Evolutionary conservation across 2,797 vertebrate genomes (phyloP).

Genomic region (Chloroceryle amazona): DNA sequence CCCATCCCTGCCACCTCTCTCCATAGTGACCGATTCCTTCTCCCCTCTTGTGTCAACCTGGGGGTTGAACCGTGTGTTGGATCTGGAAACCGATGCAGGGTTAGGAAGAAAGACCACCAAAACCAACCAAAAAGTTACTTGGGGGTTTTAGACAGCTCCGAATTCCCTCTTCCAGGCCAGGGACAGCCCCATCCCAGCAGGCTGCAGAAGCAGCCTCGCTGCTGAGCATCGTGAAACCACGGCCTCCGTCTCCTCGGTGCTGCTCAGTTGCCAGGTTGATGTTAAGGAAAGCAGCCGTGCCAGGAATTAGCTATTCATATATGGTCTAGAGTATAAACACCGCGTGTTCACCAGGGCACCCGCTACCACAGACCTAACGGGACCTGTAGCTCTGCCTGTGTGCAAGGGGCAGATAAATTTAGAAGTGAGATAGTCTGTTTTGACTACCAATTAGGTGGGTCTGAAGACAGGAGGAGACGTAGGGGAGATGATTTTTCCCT

Average conservation of each 20-base stretch:
- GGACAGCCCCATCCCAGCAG: background rate
- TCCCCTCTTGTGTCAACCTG: background rate
- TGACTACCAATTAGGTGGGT: constrained; percentile 58
- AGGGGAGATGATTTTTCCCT: constrained; percentile 48
- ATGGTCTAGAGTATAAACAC: background rate
- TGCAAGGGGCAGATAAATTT: background rate
- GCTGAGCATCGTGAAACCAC: background rate
- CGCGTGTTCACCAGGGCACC: background rate
- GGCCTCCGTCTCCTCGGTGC: background rate
- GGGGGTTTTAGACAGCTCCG: background rate
- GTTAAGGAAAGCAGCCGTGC: background rate
- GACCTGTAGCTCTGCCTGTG: background rate
- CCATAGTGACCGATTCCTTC: rapidly evolving
- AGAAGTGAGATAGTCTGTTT: constrained; percentile 26
- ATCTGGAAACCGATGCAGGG: background rate
- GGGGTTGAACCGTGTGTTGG: background rate
- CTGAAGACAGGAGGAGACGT: constrained; percentile 60
- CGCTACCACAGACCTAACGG: background rate
- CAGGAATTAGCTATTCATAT: background rate
- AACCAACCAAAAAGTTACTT: background rate
- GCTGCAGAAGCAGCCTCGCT: background rate
- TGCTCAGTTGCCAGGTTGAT: background rate
- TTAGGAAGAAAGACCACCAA: background rate
- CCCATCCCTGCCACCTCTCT: background rate
- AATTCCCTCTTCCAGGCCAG: background rate